Evolutionary conservation across 2,113 vertebrate species (phyloP), one percentile per base, ranked within the genome.

Genomic region (Paramisgurnus dabryanus): DNA sequence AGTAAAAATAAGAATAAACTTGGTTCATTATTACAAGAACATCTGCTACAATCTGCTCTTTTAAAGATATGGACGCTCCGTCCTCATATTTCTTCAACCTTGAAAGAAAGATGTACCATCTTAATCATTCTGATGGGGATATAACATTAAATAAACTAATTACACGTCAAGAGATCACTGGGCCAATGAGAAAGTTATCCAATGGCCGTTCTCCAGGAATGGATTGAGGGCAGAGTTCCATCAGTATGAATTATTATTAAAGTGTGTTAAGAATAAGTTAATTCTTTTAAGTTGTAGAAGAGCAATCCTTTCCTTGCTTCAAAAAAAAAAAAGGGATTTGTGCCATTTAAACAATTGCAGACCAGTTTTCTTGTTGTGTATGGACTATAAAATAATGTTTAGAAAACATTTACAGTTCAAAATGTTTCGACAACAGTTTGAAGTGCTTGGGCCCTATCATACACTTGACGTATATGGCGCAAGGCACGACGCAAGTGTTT

Each of bases 341-440:
- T 27, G 27, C 7, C 60, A 5, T 12, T 1, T 63, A 34, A 34
- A 63, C 9, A 64, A 64, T 10, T 39, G 11, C 10, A 64, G 61
- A 64, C 27, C 11, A 3, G 27, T 39, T 5, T 64, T 10, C 34
- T 34, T 39, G 27, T 8, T 64, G 11, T 64, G 61, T 5, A 34
- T 64, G 61, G 61, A 64, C 61, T 64, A 64, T 34, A 64, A 64
- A 64, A 64, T 64, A 64, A 5, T 64, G 6, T 47, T 47, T 47
- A 47, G 45, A 7, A 47, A 47, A 47, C 45, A 47, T 47, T 47
- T 7, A 47, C 1, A 6, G 45, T 13, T 64, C 10, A 34, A 64
- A 39, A 64, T 64, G 11, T 64, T 34, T 64, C 41, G 13, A 34
- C 3, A 34, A 34, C 27, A 34, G 5, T 40, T 65, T 15, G 34